Evolutionary conservation across 2,113 vertebrate species (phyloP).

Genomic region (Ardeotis arabs): DNA sequence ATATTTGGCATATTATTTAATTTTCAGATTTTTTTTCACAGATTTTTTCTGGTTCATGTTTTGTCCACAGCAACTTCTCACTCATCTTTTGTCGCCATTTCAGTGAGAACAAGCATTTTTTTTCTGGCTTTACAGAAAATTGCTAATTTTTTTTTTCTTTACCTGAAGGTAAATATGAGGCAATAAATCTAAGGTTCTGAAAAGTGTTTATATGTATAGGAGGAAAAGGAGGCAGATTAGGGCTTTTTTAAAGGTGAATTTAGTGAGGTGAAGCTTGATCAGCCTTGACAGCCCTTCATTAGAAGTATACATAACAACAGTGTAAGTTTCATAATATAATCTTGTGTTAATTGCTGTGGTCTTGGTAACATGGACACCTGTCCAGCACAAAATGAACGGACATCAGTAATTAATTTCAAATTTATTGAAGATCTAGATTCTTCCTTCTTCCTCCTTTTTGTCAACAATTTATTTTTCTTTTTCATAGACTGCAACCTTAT

Average conservation of each 20-base stretch:
- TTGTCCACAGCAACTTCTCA: neutral
- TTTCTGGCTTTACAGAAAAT: neutral
- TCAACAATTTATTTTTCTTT: constrained; percentile 17
- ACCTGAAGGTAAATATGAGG: neutral
- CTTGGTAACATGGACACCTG: neutral
- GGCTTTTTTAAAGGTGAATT: neutral
- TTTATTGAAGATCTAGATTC: neutral
- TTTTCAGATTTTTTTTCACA: neutral
- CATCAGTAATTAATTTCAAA: neutral
- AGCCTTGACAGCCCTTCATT: neutral
- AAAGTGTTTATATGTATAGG: neutral
- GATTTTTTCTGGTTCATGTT: neutral
- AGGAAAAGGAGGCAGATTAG: neutral
- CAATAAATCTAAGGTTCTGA: constrained; percentile 20
- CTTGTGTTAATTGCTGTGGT: neutral
- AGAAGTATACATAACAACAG: neutral
- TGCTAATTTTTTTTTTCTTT: neutral
- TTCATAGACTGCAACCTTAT: neutral
- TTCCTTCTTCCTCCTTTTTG: neutral
- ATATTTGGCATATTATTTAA: neutral
- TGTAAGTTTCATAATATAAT: too few species aligned
- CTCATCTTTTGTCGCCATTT: neutral
- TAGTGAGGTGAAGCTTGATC: neutral
- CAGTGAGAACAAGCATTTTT: neutral
- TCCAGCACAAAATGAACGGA: neutral